phyloP scores from a whole-genome alignment of 2,797 vertebrate genomes.

The Leucoraja ocellata region DNA sequence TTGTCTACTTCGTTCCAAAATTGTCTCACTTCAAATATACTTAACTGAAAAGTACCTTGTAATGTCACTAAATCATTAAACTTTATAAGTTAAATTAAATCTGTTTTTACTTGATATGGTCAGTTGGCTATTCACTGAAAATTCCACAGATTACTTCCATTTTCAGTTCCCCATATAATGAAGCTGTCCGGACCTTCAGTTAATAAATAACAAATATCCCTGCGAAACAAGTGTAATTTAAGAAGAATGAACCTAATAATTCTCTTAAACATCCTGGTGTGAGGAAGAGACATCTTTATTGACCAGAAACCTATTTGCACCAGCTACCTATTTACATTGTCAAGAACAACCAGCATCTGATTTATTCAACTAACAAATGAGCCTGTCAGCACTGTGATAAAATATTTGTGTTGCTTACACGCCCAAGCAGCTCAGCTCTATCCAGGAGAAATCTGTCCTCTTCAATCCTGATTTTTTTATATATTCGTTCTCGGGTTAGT shows the following conservation, averaged over 20 bases:
- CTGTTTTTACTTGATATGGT: too few relatives aligned
- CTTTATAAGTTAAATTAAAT: too few relatives aligned
- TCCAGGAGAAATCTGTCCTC: background rate
- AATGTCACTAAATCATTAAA: too few relatives aligned
- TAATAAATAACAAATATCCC: too few relatives aligned
- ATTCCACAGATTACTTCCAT: background rate
- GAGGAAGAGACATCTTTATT: background rate
- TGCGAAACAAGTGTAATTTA: too few relatives aligned
- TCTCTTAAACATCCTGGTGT: background rate
- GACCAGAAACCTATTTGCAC: background rate
- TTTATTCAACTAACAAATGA: background rate
- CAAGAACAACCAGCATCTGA: background rate
- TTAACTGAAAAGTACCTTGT: too few relatives aligned
- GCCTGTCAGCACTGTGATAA: too few relatives aligned
- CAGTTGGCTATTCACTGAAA: background rate
- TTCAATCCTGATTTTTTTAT: background rate
- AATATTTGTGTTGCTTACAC: too few relatives aligned
- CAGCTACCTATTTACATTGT: background rate
- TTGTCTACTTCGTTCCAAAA: too few relatives aligned
- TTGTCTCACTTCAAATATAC: too few relatives aligned
- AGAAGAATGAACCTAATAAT: too few relatives aligned
- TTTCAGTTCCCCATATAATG: background rate
- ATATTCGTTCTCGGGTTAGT: background rate
- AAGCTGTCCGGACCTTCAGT: background rate
- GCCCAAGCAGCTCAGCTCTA: background rate